These are phyloP conservation scores for Cairina moschata DNA, from an alignment of 2,113 vertebrate species.

Conservation along the genomic window DNA sequence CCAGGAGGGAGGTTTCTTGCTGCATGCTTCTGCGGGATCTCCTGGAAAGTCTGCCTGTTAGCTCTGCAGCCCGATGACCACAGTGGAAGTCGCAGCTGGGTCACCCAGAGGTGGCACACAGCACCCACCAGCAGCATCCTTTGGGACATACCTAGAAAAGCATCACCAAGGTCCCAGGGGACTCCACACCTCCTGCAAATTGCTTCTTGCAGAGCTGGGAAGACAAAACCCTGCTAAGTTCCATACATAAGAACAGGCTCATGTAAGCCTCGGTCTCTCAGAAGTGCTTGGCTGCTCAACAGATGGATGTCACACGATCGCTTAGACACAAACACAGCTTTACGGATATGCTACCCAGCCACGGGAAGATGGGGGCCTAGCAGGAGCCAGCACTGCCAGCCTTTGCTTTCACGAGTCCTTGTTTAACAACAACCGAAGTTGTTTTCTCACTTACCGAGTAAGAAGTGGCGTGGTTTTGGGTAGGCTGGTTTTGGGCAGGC, in stretches of 20 bases:
- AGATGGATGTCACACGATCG: not conserved
- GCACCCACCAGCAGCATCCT: not conserved
- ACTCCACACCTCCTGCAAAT: not conserved
- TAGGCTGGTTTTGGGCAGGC: not conserved
- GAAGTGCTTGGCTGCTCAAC: not conserved
- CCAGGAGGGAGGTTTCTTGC: not conserved
- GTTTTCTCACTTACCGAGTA: not conserved
- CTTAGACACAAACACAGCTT: not conserved
- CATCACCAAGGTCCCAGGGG: not conserved
- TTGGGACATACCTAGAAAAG: not conserved
- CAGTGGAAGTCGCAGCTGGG: not conserved
- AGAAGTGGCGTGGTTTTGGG: not conserved
- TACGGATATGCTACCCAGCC: accelerated
- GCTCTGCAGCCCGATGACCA: not conserved
- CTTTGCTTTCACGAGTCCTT: not conserved
- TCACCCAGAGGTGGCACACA: accelerated
- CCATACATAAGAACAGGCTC: not conserved
- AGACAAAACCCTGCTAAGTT: not conserved
- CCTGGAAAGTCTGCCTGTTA: not conserved
- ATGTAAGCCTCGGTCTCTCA: not conserved
- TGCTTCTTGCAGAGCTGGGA: not conserved
- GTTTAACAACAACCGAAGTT: constrained; percentile 12
- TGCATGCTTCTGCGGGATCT: not conserved
- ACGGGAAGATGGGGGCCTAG: not conserved
- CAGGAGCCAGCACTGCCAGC: constrained; percentile 7